phyloP scores from a whole-genome alignment of 2,113 vertebrate genomes.

The Erythrocebus patas region DNA sequence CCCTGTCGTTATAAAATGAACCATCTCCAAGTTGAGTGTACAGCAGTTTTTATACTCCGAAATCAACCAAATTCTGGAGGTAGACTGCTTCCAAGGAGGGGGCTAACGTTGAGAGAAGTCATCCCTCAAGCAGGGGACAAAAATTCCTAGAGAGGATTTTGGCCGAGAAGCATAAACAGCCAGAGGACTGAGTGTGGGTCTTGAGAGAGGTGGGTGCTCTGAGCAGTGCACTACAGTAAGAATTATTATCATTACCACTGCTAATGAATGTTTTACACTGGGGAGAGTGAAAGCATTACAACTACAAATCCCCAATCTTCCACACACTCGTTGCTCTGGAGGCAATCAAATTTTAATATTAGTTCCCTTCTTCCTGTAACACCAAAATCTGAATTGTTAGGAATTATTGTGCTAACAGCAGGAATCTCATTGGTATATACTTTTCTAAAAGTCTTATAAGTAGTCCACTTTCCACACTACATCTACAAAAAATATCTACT shows the following conservation, averaged over 20 bases:
- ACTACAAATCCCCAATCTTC: not conserved
- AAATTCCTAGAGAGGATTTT: not conserved
- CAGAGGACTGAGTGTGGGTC: not conserved
- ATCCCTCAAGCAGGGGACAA: not conserved
- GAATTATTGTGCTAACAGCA: not conserved
- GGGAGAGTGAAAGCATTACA: not conserved
- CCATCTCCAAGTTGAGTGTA: not conserved
- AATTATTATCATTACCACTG: not conserved
- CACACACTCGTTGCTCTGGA: too few relatives aligned
- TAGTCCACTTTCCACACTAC: not conserved
- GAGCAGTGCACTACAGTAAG: rapidly evolving
- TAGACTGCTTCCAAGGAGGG: not conserved
- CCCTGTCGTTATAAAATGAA: not conserved
- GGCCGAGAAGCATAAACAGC: not conserved
- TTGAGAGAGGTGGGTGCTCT: not conserved
- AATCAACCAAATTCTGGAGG: not conserved
- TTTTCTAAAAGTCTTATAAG: not conserved
- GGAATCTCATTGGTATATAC: not conserved
- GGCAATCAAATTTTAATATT: not conserved
- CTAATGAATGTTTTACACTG: too few relatives aligned
- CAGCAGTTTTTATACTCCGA: not conserved
- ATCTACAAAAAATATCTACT: not conserved
- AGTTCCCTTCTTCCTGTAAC: not conserved
- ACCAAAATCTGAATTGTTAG: not conserved
- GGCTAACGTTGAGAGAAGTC: not conserved